Conservation (phyloP, 1,140 invertebrate genomes). For the Apis cerana region DNA sequence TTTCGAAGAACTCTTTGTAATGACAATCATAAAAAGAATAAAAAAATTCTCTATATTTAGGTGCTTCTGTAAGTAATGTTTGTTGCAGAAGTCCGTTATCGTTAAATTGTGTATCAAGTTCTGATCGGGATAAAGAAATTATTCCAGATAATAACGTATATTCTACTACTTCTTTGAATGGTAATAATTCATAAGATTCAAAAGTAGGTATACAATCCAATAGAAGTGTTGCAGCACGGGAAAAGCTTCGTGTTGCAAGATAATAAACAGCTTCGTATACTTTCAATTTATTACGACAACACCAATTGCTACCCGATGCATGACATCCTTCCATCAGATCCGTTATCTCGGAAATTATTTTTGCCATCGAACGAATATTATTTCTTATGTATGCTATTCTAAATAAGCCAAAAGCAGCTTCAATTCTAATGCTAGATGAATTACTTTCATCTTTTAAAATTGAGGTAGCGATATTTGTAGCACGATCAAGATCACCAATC, state of each 20-base stretch:
- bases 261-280: constrained; percentile 87
- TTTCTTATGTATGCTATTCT: constrained; percentile 90
- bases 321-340: constrained; percentile 66
- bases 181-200: constrained; percentile 90
- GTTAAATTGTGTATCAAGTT: constrained; percentile 72
- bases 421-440: constrained; percentile 89
- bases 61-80: constrained; percentile 80
- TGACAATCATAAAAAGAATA: constrained; percentile 89
- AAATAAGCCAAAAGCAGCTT: constrained; percentile 92
- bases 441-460: constrained; percentile 91
- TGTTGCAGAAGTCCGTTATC: constrained; percentile 71
- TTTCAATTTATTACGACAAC: constrained; percentile 89
- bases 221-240: constrained; percentile 86
- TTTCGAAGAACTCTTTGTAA: constrained; percentile 87
- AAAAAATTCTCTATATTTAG: constrained; percentile 83
- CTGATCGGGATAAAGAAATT: constrained; percentile 70
- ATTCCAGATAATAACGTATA: constrained; percentile 60
- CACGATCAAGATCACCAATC: constrained; percentile 86
- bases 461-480: constrained; percentile 83
- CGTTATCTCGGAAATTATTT: constrained; percentile 87
- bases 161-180: constrained; percentile 77
- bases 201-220: constrained; percentile 91
- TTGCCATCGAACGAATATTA: constrained; percentile 86
- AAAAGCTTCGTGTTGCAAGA: constrained; percentile 89
- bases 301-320: constrained; percentile 89